These are phyloP conservation scores for Trachelus stipa DNA, from an alignment of 2,888 invertebrate genomes.

Conservation along the genomic window DNA sequence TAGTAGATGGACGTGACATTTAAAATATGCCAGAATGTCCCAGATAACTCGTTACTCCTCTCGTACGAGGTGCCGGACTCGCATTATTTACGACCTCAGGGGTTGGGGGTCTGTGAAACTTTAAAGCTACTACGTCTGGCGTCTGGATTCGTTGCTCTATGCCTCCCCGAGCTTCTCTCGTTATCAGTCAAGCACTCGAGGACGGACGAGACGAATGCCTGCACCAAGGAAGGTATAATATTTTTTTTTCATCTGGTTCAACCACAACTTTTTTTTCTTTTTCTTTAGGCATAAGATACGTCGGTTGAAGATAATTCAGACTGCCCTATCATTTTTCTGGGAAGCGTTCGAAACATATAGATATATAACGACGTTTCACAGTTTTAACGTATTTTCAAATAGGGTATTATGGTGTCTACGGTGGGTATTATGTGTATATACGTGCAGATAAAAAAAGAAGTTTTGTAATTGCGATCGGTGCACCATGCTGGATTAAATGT, in stretches of 20 bases:
- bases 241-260: background rate
- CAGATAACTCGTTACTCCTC: slow-evolving; percentile 7
- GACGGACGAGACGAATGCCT: background rate
- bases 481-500: background rate
- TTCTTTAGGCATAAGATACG: background rate
- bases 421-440: too few relatives aligned
- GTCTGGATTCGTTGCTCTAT: slow-evolving; percentile 1
- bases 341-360: too few relatives aligned
- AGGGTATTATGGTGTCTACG: background rate
- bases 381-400: background rate
- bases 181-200: background rate
- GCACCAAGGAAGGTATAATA: background rate
- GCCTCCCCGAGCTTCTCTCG: background rate
- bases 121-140: slow-evolving; percentile 1
- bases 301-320: background rate
- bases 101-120: slow-evolving; percentile 1
- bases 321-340: too few relatives aligned
- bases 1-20: background rate
- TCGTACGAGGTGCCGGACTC: slow-evolving; percentile 1
- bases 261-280: background rate
- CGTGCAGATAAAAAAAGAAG: too few relatives aligned
- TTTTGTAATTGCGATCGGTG: background rate
- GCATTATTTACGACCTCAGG: slow-evolving; percentile 2
- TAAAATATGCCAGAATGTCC: background rate
- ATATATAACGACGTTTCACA: background rate